Base-by-base conservation (phyloP, 37 sponge, comb jelly and placozoan genomes). In the Ephydatia muelleri region DNA sequence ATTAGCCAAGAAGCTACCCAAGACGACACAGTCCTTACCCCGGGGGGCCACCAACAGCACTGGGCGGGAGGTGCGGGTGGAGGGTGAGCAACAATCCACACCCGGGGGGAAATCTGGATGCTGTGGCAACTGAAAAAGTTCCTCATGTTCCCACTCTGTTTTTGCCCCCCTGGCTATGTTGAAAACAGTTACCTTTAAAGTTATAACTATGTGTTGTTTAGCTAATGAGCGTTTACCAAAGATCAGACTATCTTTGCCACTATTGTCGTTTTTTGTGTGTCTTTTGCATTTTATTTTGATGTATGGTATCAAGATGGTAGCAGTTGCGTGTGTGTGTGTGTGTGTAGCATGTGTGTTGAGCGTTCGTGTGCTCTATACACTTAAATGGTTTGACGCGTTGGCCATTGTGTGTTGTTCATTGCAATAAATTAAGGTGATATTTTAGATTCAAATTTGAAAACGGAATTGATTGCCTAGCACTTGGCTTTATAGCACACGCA, bases 251-350 rank as follows among this genome's bases (percentile, higher is more conserved):
- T 75, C 26, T 75, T 38, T 75, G 36, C 36, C n/a, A 35, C 33
- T 73, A 28, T 68, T 68, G 70, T 68, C 26, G 26, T 3, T 34
- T 38, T 75, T 75, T 75, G 75, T 75, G 36, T 75, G 71, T 19
- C n/a, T 28, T 75, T 38, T 75, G 75, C n/a, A 34, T 75, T 38
- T 75, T 34, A 75, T 75, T 57, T 57, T 57, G 57, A 57, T 57
- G 57, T 57, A 57, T 57, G 57, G 57, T 57, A 57, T 14, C 57
- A 57, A 57, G 16, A 1, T 57, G 57, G 16, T 11, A 57, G 57
- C 19, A 57, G 1, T 21, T 57, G 57, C 1, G 57, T 43, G 16
- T 57, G 57, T 57, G 57, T 14, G 57, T 13, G 57, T 57, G 57
- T 57, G 57, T 43, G 43, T 43, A 6, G 3, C 43, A 43, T 6